These are phyloP conservation scores for Perizoma affinitatum DNA, from an alignment of 2,888 invertebrate genomes.

Conservation along the genomic window DNA sequence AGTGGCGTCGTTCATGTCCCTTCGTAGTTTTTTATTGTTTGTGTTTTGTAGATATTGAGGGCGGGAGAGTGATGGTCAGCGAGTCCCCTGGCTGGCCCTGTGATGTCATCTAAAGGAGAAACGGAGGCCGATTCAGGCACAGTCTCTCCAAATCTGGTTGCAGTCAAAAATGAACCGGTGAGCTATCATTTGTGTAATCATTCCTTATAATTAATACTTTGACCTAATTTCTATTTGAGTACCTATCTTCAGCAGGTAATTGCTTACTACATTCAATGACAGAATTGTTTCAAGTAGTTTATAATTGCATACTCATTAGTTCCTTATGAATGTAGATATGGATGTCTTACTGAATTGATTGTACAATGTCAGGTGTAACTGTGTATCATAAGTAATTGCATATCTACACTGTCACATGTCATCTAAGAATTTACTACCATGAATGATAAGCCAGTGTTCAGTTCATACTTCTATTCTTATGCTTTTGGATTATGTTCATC, in stretches of 20 bases:
- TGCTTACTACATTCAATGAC: slow-evolving; percentile 1
- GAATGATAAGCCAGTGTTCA: slow-evolving; percentile 23
- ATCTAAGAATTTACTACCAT: slow-evolving; percentile 10
- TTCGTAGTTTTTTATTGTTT: slow-evolving; percentile 49
- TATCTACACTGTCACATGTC: slow-evolving; percentile 9
- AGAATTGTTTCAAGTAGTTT: slow-evolving; percentile 22
- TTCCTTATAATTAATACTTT: slow-evolving; percentile 13
- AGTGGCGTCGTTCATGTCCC: slow-evolving; percentile 38
- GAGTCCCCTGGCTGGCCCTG: slow-evolving; percentile 76
- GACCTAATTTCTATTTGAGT: slow-evolving; percentile 27
- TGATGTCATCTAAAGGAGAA: slow-evolving; percentile 85
- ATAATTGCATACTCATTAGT: slow-evolving; percentile 29
- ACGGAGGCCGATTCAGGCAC: slow-evolving; percentile 84
- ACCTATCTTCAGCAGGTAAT: slow-evolving; percentile 19
- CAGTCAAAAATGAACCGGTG: slow-evolving; percentile 80
- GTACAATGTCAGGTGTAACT: slow-evolving; percentile 29
- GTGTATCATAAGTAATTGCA: slow-evolving; percentile 14
- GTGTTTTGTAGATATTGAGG: slow-evolving; percentile 67
- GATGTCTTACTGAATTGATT: slow-evolving; percentile 22
- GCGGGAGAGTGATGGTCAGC: slow-evolving; percentile 82
- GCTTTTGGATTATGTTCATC: not conserved
- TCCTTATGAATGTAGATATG: slow-evolving; percentile 15
- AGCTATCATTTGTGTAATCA: slow-evolving; percentile 26
- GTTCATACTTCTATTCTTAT: slow-evolving; percentile 6
- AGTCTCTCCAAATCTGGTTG: slow-evolving; percentile 75